A percentile compares a stretch with the other conserved stretches of the same genome.
These are phyloP conservation scores for Troglohyphantes excavatus DNA, from an alignment of 2,888 invertebrate genomes.

Conservation along the genomic window DNA sequence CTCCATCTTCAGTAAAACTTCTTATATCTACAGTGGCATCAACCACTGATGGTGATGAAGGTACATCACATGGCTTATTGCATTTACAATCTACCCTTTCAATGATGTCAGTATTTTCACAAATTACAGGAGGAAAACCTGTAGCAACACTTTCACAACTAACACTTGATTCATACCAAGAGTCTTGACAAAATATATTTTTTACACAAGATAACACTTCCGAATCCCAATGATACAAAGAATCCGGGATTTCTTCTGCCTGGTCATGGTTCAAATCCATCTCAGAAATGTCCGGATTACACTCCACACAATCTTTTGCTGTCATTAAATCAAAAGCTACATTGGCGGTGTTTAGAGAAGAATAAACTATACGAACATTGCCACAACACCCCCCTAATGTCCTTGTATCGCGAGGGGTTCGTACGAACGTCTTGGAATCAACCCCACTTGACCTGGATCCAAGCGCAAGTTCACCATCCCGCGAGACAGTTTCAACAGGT, in stretches of 20 bases:
- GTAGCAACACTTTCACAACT: slow-evolving; percentile 6
- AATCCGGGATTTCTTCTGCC: neutral
- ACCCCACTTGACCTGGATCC: slow-evolving; percentile 40
- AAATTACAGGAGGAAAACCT: neutral
- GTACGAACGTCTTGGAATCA: neutral
- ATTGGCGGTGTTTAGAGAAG: neutral
- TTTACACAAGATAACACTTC: slow-evolving; percentile 55
- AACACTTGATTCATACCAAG: neutral
- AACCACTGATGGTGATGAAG: slow-evolving; percentile 71
- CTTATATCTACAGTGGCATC: slow-evolving; percentile 68
- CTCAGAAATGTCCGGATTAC: neutral
- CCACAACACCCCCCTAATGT: neutral
- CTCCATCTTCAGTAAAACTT: slow-evolving; percentile 63
- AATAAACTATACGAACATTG: neutral
- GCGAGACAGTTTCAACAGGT: neutral
- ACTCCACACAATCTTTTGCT: neutral
- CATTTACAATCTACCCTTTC: slow-evolving; percentile 73
- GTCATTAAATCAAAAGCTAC: neutral
- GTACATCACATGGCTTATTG: slow-evolving; percentile 73
- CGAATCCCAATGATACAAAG: slow-evolving; percentile 21
- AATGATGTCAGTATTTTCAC: slow-evolving; percentile 23
- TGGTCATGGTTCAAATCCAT: slow-evolving; percentile 5
- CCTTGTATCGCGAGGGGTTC: neutral
- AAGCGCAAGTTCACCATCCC: slow-evolving; percentile 25
- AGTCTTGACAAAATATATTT: slow-evolving; percentile 49